Evolutionary conservation across 2,113 vertebrate species (phyloP), one percentile per base, ranked within the genome.

Genomic region (Lota lota): DNA sequence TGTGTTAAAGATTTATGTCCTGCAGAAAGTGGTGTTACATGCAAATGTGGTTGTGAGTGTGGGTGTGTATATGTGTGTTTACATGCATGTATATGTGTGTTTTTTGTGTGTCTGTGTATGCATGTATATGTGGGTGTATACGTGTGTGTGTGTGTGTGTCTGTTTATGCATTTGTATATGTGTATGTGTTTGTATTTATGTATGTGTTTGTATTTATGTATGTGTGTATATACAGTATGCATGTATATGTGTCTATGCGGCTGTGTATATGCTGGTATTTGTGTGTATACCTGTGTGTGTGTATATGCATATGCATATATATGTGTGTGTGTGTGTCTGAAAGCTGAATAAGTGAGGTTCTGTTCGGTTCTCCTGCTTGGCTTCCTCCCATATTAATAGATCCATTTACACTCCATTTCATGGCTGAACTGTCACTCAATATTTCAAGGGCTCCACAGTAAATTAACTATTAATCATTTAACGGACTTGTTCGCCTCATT

Each of bases 401-500:
- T 70, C 75, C 79, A 87, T 86, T 83, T 86, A 84, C 85, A 81
- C 82, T 85, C 81, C 81, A 88, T 88, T 88, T 84, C 81, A 87
- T 79, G 83, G 81, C 79, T 82, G 83, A 87, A 75, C 70, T 80
- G 54, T 18, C 78, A 70, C 77, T 87, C 85, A 87, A 86, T 84
- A 88, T 88, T 87, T 88, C 76, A 86, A 70, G 80, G 79, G 61
- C 73, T 74, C 73, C 72, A 64, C 62, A 73, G 80, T 83, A 84
- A 87, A 87, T 83, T 85, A 68, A 85, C 70, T 76, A 87, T 88
- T 81, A 87, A 88, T 88, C 71, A 87, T 88, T 87, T 70, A 87
- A 57, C 77, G 69, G 68, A 66, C 74, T 83, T 74, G 69, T 80
- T 82, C 75, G 57, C 82, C 79, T 81, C 24, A 51, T 56, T 56